Evolutionary conservation across 2,113 vertebrate genomes (phyloP).

Genomic region (Platichthys stellatus): DNA sequence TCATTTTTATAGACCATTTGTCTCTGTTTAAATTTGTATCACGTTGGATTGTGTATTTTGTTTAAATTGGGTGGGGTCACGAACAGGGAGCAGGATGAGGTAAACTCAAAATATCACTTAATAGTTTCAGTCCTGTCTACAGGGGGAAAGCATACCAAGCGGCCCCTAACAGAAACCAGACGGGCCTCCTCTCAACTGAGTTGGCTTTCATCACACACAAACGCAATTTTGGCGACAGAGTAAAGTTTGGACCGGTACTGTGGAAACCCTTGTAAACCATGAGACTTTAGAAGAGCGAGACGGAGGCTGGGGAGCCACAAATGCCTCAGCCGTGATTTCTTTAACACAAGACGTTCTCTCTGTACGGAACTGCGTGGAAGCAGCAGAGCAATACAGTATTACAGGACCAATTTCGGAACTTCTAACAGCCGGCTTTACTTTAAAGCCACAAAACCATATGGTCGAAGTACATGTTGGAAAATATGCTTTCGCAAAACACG

Average conservation of each 20-base stretch:
- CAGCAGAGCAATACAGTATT: background rate
- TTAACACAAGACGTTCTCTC: constrained; percentile 1
- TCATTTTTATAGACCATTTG: background rate
- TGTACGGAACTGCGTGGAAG: background rate
- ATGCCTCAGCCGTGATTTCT: constrained; percentile 12
- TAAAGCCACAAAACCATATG: background rate
- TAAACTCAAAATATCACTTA: constrained; percentile 18
- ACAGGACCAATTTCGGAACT: constrained; percentile 1
- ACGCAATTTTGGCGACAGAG: constrained; percentile 54
- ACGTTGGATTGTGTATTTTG: background rate
- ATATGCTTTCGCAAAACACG: too few relatives aligned
- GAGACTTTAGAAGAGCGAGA: constrained; percentile 21
- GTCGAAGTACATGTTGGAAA: background rate
- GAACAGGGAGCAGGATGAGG: constrained; percentile 5
- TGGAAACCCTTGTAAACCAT: constrained; percentile 68
- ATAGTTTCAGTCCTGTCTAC: constrained; percentile 3
- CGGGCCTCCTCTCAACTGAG: constrained; percentile 38
- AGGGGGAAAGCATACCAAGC: constrained; percentile 51
- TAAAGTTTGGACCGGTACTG: constrained; percentile 63
- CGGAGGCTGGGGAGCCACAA: background rate
- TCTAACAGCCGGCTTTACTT: background rate
- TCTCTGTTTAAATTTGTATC: too few relatives aligned
- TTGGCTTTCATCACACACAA: constrained; percentile 60
- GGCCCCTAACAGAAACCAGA: constrained; percentile 50
- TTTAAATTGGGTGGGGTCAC: constrained; percentile 26